These are phyloP conservation scores for Bucorvus abyssinicus DNA, from an alignment of 2,797 vertebrate species.

Conservation along the genomic window DNA sequence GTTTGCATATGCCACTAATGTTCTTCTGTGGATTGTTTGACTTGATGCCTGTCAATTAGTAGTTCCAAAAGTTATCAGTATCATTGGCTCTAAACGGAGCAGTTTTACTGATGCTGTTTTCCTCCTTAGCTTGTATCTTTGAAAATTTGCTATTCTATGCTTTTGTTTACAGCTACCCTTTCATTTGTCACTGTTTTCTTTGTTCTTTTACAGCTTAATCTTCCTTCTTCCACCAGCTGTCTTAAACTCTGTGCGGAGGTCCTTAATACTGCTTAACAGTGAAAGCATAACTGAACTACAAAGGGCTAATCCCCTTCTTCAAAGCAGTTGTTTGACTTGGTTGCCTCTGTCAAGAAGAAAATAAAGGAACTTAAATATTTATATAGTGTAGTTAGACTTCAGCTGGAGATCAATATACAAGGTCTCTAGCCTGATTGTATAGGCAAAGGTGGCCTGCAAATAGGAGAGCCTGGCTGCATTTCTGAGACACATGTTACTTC, in stretches of 20 bases:
- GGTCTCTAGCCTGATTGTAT: neutral
- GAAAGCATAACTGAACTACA: constrained; percentile 2
- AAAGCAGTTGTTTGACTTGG: neutral
- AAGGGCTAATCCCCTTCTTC: neutral
- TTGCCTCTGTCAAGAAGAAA: neutral
- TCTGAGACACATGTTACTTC: neutral
- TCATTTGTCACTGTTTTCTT: constrained; percentile 4
- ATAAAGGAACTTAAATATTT: neutral
- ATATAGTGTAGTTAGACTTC: neutral
- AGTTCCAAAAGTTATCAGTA: neutral
- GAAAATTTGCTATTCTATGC: neutral
- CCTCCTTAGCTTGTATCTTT: neutral
- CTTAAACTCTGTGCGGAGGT: neutral
- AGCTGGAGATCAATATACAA: neutral
- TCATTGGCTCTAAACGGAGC: neutral
- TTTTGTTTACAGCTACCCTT: neutral
- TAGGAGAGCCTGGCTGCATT: neutral
- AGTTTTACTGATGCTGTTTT: neutral
- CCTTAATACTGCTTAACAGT: neutral
- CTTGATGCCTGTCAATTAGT: neutral
- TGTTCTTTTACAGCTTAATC: constrained; percentile 24
- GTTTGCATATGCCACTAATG: neutral
- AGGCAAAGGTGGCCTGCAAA: neutral
- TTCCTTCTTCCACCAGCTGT: neutral
- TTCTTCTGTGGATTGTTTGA: neutral